Evolutionary conservation across 2,797 vertebrate species (phyloP), one percentile per base, ranked within the genome.

Genomic region (Helarctos malayanus): DNA sequence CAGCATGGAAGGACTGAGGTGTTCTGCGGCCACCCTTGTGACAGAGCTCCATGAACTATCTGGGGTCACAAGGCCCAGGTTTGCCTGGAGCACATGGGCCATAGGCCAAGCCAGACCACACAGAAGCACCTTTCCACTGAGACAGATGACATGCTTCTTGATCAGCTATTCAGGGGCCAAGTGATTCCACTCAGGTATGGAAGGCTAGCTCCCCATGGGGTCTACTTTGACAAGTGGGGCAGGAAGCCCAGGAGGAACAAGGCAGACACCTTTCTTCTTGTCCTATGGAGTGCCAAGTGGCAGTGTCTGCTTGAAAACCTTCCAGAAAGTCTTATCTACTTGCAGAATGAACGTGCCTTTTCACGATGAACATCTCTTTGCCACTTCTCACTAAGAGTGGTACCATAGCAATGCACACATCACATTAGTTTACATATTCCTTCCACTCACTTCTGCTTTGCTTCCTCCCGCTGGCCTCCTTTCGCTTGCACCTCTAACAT

Each of bases 351-450:
- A 56, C 5, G 35, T 11, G 15, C 49, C 15, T 65, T 91, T 76
- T 23, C 13, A 32, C 11, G 49, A 27, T 73, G 59, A 82, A 29
- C 7, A 27, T 45, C 9, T 93, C 68, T 65, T 47, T 78, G 65
- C 21, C 81, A 5, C 32, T 71, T 1, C 38, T 27, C 5, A 15
- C 19, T 35, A 68, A 73, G 21, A 18, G 38, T 3, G 16, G 11
- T 27, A 8, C 29, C 41, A 13, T 5, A 21, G 3, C 10, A 41
- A n/a, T 0, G 12, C 5, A 35, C 6, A 14, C 0, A 15, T 19
- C 32, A n/a, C 29, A 3, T 15, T 19, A 65, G 41, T 38, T 15
- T 41, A 19, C 1, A 14, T 14, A n/a, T 45, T 63, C 80, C 68
- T 69, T 63, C 54, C 5, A 5, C 38, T 54, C 0, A 5, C 1